These are phyloP conservation scores for Petrolisthes manimaculis DNA, from an alignment of 2,888 invertebrate species.

Conservation along the genomic window DNA sequence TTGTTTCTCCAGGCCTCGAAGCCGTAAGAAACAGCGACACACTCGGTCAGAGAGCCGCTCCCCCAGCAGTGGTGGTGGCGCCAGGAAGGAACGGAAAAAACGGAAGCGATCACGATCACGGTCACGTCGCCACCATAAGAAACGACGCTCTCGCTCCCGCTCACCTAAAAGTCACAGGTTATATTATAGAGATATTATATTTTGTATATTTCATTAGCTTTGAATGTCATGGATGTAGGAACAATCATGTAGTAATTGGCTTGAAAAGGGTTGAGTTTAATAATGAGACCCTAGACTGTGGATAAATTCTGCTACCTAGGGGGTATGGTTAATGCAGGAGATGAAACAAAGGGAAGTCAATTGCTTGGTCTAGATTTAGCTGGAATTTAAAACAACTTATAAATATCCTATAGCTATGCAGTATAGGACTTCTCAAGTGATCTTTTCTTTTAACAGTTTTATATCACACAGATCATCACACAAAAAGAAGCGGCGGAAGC, in stretches of 20 bases:
- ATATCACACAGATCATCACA: constrained; percentile 35
- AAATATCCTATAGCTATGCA: neutral
- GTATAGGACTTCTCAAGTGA: too few species aligned
- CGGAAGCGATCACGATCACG: constrained; percentile 56
- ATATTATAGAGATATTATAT: neutral
- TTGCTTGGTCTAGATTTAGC: too few species aligned
- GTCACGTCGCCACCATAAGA: constrained; percentile 59
- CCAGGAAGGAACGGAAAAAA: constrained; percentile 52
- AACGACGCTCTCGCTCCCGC: constrained; percentile 56
- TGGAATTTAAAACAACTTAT: neutral
- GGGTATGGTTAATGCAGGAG: too few species aligned
- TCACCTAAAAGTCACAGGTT: constrained; percentile 59
- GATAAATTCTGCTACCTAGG: too few species aligned
- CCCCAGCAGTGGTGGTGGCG: constrained; percentile 35
- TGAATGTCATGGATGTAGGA: too few species aligned
- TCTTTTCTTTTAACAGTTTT: neutral
- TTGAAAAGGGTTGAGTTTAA: too few species aligned
- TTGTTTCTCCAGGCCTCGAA: constrained; percentile 32
- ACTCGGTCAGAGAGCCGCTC: constrained; percentile 54
- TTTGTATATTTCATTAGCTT: neutral
- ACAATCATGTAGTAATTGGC: too few species aligned
- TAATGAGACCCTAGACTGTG: too few species aligned
- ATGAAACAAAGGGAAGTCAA: too few species aligned
- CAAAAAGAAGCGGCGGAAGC: constrained; percentile 56
- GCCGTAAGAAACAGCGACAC: constrained; percentile 55